phyloP scores from a whole-genome alignment of 2,888 invertebrate species.

The Cantharis lateralis region DNA sequence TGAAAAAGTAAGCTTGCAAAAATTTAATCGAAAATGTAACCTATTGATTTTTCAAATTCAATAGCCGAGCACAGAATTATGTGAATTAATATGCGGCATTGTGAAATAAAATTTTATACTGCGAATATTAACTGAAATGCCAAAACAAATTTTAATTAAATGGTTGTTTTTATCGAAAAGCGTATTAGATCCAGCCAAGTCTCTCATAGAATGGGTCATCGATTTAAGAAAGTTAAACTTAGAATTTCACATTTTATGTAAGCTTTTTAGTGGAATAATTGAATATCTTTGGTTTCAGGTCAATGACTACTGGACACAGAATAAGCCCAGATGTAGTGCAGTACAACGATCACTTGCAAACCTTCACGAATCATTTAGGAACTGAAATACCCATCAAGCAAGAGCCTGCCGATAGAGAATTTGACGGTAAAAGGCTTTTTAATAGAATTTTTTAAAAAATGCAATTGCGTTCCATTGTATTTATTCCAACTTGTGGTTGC shows the following conservation, averaged over 20 bases:
- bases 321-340: constrained; percentile 5
- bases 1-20: neutral
- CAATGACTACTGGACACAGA: constrained; percentile 9
- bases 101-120: neutral
- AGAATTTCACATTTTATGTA: too few relatives aligned
- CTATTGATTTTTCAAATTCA: neutral
- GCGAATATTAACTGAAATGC: neutral
- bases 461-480: neutral
- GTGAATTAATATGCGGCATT: neutral
- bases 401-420: constrained; percentile 50
- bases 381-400: constrained; percentile 47
- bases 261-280: neutral
- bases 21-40: neutral
- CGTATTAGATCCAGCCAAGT: too few relatives aligned
- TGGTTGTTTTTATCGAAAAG: too few relatives aligned
- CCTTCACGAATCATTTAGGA: constrained; percentile 17
- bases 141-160: too few relatives aligned
- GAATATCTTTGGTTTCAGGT: constrained; percentile 5
- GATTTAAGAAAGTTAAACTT: too few relatives aligned
- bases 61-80: neutral
- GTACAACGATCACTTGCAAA: constrained; percentile 20
- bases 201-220: too few relatives aligned
- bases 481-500: constrained; percentile 1
- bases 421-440: constrained; percentile 42
- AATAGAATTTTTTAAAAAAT: neutral